A percentile compares a stretch with the other conserved stretches of the same genome.
phyloP scores from a whole-genome alignment of 1,140 invertebrate genomes.

The Atta colombica region DNA sequence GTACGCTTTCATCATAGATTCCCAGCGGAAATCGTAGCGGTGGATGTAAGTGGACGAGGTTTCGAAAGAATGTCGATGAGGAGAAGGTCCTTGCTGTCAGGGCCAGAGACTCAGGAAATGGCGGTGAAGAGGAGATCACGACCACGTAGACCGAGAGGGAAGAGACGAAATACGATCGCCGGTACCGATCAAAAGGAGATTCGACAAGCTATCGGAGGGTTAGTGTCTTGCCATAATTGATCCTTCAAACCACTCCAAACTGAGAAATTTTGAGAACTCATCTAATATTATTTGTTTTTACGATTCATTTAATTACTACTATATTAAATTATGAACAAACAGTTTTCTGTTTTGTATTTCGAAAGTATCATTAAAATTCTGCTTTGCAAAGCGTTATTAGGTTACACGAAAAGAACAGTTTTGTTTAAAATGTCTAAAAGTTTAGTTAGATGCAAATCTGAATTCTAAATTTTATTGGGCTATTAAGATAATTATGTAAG shows the following conservation, averaged over 20 bases:
- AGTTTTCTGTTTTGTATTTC: background rate
- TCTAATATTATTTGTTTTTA: background rate
- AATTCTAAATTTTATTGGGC: no score
- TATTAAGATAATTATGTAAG: no score
- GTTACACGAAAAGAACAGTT: no score
- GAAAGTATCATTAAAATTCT: background rate
- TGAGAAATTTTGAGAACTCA: background rate
- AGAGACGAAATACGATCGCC: conserved; percentile 95
- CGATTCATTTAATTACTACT: background rate
- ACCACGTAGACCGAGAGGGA: conserved; percentile 91
- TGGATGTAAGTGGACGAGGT: conserved; percentile 94
- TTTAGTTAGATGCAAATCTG: no score
- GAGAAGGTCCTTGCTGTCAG: conserved; percentile 91
- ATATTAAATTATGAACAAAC: background rate
- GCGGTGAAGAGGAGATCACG: conserved; percentile 91
- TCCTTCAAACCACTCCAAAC: background rate
- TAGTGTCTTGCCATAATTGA: conserved; percentile 82
- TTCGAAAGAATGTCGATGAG: conserved; percentile 95
- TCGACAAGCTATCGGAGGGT: conserved; percentile 92
- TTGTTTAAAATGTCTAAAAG: no score
- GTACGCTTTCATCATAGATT: conserved; percentile 88
- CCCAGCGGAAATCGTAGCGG: conserved; percentile 94
- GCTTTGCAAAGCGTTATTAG: background rate
- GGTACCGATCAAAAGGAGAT: conserved; percentile 95
- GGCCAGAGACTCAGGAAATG: conserved; percentile 87